Base-by-base conservation (phyloP, 2,113 vertebrate genomes). In the Ophthalmolycus amberensis region DNA sequence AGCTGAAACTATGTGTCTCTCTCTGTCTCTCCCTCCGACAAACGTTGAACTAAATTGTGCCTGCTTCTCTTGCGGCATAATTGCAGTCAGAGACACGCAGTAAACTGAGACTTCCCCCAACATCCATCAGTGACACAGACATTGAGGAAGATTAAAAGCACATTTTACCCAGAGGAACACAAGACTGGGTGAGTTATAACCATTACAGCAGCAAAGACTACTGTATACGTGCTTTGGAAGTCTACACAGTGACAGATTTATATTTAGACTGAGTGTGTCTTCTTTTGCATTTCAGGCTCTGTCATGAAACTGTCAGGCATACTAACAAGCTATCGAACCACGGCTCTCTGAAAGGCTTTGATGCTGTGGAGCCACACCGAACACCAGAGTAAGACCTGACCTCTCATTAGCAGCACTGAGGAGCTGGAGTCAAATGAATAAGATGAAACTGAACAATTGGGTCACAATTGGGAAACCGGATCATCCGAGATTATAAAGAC, bases 301-400 rank as follows among this genome's bases (percentile, higher is more conserved):
- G 84, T 9, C 79, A 91, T 75, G 87, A 93, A 75, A 85, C 82
- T 71, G 92, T 27, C 52, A 88, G 86, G 89, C 79, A 91, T 40
- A 88, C 77, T 75, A 88, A 77, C 71, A 94, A 90, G 54, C 9
- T 74, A 38, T 69, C 81, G 11, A 94, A 90, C 75, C 76, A 71
- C 14, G 84, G 80, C 0, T 56, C 81, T 82, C 85, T 85, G 22
- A 92, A 75, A 84, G 73, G 86, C 79, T 94, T 94, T 10, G 81
- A 95, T 84, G 81, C 90, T 22, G 42, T 71, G 84, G 87, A 84
- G n/a, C 54, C 64, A 74, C 77, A 29, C 29, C 29, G 29, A 29
- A 88, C 66, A 71, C 44, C 48, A 58, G 64, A 15, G 32, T 84
- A 77, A 95, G 89, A 80, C 89, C 89, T 25, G 86, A 94, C 82